Evolutionary conservation across 2,888 invertebrate species (phyloP).

Genomic region (Leptarthrus brevirostris): DNA sequence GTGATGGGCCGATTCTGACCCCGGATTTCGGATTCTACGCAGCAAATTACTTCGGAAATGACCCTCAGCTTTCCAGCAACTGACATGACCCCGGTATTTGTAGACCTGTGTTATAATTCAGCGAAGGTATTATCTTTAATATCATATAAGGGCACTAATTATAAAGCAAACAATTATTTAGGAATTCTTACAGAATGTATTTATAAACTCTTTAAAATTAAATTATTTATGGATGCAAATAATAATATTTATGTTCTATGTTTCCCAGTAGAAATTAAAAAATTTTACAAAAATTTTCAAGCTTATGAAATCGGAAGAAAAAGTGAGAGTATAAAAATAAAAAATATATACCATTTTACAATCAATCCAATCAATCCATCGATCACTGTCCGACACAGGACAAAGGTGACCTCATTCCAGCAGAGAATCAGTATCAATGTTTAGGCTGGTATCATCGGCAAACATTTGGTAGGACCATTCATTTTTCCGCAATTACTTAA

Average conservation of each 20-base stretch:
- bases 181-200: not conserved
- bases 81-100: too few species aligned
- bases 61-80: too few species aligned
- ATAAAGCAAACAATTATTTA: slow-evolving; percentile 38
- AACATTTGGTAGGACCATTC: too few species aligned
- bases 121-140: not conserved
- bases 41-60: too few species aligned
- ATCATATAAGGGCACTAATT: too few species aligned
- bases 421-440: too few species aligned
- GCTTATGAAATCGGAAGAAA: slow-evolving; percentile 51
- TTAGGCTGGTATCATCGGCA: too few species aligned
- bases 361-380: slow-evolving; percentile 37
- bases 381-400: too few species aligned
- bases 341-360: slow-evolving; percentile 45
- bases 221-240: slow-evolving; percentile 9
- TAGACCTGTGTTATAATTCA: not conserved
- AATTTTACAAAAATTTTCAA: slow-evolving; percentile 48
- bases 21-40: too few species aligned
- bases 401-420: too few species aligned
- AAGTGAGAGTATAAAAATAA: slow-evolving; percentile 16
- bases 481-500: too few species aligned
- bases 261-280: slow-evolving; percentile 45
- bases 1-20: too few species aligned
- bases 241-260: slow-evolving; percentile 30
- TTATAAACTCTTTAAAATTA: slow-evolving; percentile 47